A percentile compares a stretch with the other conserved stretches of the same genome.
Evolutionary conservation across 2,113 vertebrate species (phyloP).

Genomic region (Tylochromis polylepis): DNA sequence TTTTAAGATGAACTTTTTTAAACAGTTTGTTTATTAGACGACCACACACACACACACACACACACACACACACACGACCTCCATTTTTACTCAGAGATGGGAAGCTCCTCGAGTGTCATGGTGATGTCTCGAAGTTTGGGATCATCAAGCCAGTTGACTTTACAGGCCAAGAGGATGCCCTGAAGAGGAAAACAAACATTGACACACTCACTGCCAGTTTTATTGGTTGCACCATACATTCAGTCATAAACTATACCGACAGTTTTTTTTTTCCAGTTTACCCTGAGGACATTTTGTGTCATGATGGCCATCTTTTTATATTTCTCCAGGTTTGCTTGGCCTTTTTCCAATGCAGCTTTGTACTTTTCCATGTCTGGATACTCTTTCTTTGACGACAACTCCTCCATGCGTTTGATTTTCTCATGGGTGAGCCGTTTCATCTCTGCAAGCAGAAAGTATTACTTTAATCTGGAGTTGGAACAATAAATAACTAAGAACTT

Average conservation of each 20-base stretch:
- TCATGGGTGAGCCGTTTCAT: conserved; percentile 64
- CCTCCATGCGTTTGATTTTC: conserved; percentile 67
- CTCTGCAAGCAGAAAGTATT: conserved; percentile 32
- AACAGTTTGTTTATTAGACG: not conserved
- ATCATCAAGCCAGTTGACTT: conserved; percentile 74
- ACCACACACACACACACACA: not conserved
- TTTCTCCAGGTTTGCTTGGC: conserved; percentile 61
- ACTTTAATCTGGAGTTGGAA: not conserved
- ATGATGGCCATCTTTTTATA: conserved; percentile 69
- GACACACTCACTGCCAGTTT: not conserved
- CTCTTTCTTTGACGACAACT: conserved; percentile 56
- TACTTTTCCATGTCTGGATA: conserved; percentile 60
- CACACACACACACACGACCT: not conserved
- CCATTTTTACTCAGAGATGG: conserved; percentile 46
- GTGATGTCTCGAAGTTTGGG: conserved; percentile 66
- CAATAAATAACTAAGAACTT: not conserved
- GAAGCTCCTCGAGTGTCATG: conserved; percentile 70
- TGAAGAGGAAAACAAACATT: conserved; percentile 9
- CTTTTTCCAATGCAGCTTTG: conserved; percentile 63
- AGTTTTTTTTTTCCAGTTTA: conserved; percentile 24
- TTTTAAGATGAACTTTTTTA: not conserved
- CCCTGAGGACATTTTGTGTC: conserved; percentile 74
- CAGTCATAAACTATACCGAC: not conserved
- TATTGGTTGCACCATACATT: not conserved
- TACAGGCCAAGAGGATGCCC: conserved; percentile 73